These are phyloP conservation scores for Chrysopilus asiliformis DNA, from an alignment of 2,888 invertebrate genomes.

Conservation along the genomic window DNA sequence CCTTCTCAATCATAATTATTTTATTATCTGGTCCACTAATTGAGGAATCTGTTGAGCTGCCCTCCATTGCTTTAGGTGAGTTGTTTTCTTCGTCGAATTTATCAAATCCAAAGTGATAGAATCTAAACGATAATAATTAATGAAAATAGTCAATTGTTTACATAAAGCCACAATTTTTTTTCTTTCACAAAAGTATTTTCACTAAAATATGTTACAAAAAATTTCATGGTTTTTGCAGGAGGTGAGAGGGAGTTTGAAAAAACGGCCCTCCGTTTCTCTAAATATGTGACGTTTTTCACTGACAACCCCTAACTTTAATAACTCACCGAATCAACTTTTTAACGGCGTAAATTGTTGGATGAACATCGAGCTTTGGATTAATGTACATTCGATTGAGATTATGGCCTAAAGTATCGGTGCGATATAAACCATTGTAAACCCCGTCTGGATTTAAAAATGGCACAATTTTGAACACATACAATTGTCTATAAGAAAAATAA, in stretches of 20 bases:
- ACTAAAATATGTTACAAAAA: too few species aligned
- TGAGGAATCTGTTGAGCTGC: neutral
- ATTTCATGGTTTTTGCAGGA: too few species aligned
- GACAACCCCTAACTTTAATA: too few species aligned
- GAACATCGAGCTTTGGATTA: conserved; percentile 56
- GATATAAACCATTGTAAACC: conserved; percentile 70
- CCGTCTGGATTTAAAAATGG: conserved; percentile 90
- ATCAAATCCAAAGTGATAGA: conserved; percentile 54
- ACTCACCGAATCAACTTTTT: conserved; percentile 57
- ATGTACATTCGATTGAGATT: conserved; percentile 80
- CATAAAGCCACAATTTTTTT: too few species aligned
- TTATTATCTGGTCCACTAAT: neutral
- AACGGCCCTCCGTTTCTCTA: too few species aligned
- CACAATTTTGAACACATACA: conserved; percentile 78
- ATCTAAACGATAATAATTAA: too few species aligned
- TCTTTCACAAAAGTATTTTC: too few species aligned
- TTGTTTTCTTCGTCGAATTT: conserved; percentile 22
- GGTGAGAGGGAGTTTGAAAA: too few species aligned
- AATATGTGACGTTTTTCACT: too few species aligned
- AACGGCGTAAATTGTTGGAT: conserved; percentile 78
- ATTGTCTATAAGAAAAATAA: conserved; percentile 27
- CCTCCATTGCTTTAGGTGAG: neutral
- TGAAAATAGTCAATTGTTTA: too few species aligned
- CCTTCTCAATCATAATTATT: conserved; percentile 1
- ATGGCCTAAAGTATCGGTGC: conserved; percentile 75